Percentiles rank a stretch among this genome's conserved stretches.
Conservation (phyloP, 2,797 vertebrate genomes). For the Denticeps clupeoides region DNA sequence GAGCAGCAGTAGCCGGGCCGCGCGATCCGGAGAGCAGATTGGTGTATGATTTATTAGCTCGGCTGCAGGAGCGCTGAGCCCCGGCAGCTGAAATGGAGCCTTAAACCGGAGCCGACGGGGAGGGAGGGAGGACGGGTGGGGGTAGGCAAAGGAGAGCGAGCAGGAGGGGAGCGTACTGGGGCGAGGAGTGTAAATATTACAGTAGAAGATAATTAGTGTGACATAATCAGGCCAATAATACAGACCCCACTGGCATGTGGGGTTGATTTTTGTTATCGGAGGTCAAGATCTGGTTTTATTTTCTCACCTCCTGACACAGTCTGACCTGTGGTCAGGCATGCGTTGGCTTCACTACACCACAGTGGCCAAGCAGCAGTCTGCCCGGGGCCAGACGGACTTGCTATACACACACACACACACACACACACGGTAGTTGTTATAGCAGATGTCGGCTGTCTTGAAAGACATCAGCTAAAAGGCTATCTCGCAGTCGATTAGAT, state of each 20-base stretch:
- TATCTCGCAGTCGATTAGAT: too few relatives aligned
- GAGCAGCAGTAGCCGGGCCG: slow-evolving; percentile 72
- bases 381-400: too few relatives aligned
- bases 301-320: too few relatives aligned
- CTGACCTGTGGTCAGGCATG: too few relatives aligned
- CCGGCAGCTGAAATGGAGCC: slow-evolving; percentile 74
- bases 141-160: slow-evolving; percentile 15
- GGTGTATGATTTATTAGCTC: slow-evolving; percentile 85
- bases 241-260: slow-evolving; percentile 24
- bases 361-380: too few relatives aligned
- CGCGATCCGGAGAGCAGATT: slow-evolving; percentile 76
- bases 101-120: slow-evolving; percentile 59
- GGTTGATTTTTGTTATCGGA: slow-evolving; percentile 37
- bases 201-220: slow-evolving; percentile 56
- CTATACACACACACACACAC: too few relatives aligned
- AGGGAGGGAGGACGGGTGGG: slow-evolving; percentile 21
- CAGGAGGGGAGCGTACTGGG: slow-evolving; percentile 32
- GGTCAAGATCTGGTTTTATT: slow-evolving; percentile 12
- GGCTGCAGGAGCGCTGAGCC: slow-evolving; percentile 66
- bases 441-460: too few relatives aligned
- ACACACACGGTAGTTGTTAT: too few relatives aligned
- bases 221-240: slow-evolving; percentile 47
- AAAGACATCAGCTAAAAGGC: too few relatives aligned
- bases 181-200: slow-evolving; percentile 46
- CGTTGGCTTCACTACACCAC: too few relatives aligned